A percentile compares a stretch with the other conserved stretches of the same genome.
Conservation (phyloP, 2,113 vertebrate genomes). For the Dasyornis broadbenti region DNA sequence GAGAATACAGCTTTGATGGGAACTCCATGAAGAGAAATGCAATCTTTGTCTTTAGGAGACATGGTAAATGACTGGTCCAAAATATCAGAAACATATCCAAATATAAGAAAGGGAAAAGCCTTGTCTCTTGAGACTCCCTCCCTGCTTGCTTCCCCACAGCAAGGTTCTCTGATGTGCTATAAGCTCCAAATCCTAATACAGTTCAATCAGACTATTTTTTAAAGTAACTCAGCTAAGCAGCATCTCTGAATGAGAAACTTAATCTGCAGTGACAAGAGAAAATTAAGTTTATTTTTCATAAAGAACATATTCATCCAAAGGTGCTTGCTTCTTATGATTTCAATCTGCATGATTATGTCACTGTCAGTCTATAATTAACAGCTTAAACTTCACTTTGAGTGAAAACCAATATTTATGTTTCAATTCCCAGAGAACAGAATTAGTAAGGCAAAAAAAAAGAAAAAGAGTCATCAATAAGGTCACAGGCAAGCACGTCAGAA, state of each 20-base stretch:
- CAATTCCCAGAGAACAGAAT: conserved; percentile 10
- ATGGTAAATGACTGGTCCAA: background rate
- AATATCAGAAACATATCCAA: background rate
- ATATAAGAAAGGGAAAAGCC: background rate
- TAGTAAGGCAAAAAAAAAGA: conserved; percentile 11
- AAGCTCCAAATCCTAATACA: background rate
- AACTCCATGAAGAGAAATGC: background rate
- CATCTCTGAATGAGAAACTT: background rate
- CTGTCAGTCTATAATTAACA: conserved; percentile 31
- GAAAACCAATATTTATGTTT: conserved; percentile 19
- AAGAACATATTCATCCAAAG: background rate
- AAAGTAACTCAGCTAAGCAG: background rate
- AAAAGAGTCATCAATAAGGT: conserved; percentile 26
- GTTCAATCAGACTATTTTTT: background rate
- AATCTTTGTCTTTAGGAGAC: background rate
- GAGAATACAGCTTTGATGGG: background rate
- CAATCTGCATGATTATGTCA: conserved; percentile 1
- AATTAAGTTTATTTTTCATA: conserved; percentile 33
- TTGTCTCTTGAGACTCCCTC: background rate
- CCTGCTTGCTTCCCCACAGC: background rate
- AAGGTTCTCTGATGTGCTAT: background rate
- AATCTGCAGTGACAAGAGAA: conserved; percentile 8
- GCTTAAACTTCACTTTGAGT: conserved; percentile 15
- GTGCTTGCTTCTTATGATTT: background rate
- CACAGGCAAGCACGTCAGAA: background rate